Conservation (phyloP, 2,888 invertebrate genomes). For the Phengaris alcon region DNA sequence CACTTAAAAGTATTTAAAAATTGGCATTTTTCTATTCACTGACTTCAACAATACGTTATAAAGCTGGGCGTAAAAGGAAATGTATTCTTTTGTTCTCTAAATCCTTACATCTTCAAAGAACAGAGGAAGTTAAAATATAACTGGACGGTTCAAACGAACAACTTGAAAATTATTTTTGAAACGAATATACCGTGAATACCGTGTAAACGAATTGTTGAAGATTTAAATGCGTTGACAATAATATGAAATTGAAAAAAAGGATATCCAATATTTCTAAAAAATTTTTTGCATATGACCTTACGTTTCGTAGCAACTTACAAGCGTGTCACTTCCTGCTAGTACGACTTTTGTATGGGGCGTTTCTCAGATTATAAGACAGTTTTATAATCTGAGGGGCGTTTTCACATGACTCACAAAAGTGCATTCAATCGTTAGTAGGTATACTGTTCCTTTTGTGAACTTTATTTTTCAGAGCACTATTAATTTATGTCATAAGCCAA, state of each 20-base stretch:
- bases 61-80: not conserved
- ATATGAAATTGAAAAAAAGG: not conserved
- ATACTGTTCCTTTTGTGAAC: too few species aligned
- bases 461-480: too few species aligned
- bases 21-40: not conserved
- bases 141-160: not conserved
- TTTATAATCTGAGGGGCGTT: too few species aligned
- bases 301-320: too few species aligned
- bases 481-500: too few species aligned
- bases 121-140: not conserved
- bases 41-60: not conserved
- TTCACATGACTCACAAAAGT: too few species aligned
- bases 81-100: constrained; percentile 16
- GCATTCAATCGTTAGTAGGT: too few species aligned
- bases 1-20: too few species aligned
- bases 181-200: not conserved
- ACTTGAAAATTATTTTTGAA: not conserved
- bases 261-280: not conserved
- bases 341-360: too few species aligned
- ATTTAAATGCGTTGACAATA: not conserved
- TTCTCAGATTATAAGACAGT: too few species aligned
- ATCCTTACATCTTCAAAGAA: not conserved
- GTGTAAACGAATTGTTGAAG: not conserved
- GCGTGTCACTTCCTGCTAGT: too few species aligned
- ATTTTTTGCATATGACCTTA: not conserved